phyloP scores from a whole-genome alignment of 1,140 invertebrate species.

The Cyclina sinensis region DNA sequence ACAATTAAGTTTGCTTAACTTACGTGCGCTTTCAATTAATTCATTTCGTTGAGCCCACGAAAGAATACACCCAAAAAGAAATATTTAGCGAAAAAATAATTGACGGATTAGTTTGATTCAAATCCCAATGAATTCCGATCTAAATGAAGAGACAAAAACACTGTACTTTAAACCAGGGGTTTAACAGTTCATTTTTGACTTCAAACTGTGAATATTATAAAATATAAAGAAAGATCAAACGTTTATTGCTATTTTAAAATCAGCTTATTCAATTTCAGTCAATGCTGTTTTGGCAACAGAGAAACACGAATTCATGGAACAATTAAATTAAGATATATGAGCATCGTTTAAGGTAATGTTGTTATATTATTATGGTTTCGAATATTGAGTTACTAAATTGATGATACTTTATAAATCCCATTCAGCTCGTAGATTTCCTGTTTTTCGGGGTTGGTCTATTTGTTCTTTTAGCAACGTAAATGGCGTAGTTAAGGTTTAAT shows the following conservation, averaged over 20 bases:
- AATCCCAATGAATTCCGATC: not conserved
- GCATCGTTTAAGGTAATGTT: too few species aligned
- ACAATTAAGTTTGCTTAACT: not conserved
- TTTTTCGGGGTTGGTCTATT: too few species aligned
- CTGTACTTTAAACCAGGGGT: not conserved
- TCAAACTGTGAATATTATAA: not conserved
- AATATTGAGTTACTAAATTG: too few species aligned
- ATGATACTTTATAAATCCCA: too few species aligned
- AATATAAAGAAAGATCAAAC: not conserved
- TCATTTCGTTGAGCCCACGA: not conserved
- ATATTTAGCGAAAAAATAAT: not conserved
- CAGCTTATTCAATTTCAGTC: not conserved
- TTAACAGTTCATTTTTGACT: not conserved
- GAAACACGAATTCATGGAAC: not conserved
- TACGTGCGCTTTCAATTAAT: slow-evolving; percentile 19
- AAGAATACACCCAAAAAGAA: not conserved
- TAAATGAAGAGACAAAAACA: slow-evolving; percentile 3
- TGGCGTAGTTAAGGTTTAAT: too few species aligned
- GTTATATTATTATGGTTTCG: too few species aligned
- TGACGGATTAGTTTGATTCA: not conserved
- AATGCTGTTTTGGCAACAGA: not conserved
- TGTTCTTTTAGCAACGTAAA: too few species aligned
- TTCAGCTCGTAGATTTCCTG: too few species aligned
- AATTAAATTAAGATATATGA: too few species aligned
- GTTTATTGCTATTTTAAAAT: not conserved